Base-by-base conservation (phyloP, 2,113 vertebrate species). In the Rattus rattus region DNA sequence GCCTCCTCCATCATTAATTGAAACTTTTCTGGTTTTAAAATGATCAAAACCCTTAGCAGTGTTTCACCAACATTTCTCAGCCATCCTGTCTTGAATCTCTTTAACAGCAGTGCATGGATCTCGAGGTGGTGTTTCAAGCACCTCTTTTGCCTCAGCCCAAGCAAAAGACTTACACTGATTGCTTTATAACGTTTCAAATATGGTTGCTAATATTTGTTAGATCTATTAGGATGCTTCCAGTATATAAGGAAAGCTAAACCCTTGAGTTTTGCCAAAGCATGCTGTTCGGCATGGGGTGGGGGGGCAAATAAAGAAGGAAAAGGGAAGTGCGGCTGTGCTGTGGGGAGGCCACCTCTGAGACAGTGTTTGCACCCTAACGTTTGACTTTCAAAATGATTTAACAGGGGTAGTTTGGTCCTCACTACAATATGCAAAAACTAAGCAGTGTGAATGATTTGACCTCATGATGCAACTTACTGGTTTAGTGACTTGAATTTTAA, bases 1-100 rank as follows among this genome's bases (percentile, higher is more conserved):
- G 73, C 92, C 94, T 97, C 49, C 63, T 96, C 73, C 77, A 56
- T 94, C 91, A 93, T 95, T 98, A 97, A 98, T 97, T 97, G 96
- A 97, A 97, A 97, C 91, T 97, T 98, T 97, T 96, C 97, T 93
- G 75, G 89, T 63, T 98, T 98, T 97, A 96, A 97, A 96, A 91
- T 97, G 91, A 97, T 97, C 86, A 91, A 93, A 97, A 97, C 93
- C n/a, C 92, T 97, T 87, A 84, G 72, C 76, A 97, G n/a, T 90
- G 28, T 96, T 72, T 92, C 72, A 84, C 43, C 87, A 92, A 54
- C 16, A 47, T 59, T 96, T 94, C 89, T 83, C 59, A 96, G 56
- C 77, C 94, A 87, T 91, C 72, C 93, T 97, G n/a, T 90, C 54
- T 92, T 96, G 52, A 95, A 96, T 97, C 73, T 84, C 91, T 95